phyloP scores from a whole-genome alignment of 2,797 vertebrate species.

The Oreochromis mossambicus region DNA sequence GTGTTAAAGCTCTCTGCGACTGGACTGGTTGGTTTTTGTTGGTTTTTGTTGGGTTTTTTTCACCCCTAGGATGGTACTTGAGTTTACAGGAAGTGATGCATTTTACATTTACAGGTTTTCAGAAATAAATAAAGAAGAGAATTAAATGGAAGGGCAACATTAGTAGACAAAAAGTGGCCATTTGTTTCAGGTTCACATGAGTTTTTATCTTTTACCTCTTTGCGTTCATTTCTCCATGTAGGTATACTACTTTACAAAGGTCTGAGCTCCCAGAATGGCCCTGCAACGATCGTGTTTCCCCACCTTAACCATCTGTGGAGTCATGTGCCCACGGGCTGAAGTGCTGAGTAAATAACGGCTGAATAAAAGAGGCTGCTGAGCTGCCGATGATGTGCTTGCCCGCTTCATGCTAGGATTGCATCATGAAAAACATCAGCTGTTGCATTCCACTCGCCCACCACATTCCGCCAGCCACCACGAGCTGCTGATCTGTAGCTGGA shows the following conservation, averaged over 20 bases:
- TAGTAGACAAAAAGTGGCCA: background rate
- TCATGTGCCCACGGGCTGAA: constrained; percentile 23
- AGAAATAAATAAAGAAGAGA: constrained; percentile 16
- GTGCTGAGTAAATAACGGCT: constrained; percentile 33
- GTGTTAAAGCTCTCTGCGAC: background rate
- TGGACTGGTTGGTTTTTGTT: background rate
- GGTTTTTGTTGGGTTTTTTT: background rate
- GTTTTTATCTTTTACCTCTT: background rate
- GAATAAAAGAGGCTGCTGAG: constrained; percentile 25
- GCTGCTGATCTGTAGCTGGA: constrained; percentile 29
- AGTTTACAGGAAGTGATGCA: background rate
- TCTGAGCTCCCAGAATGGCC: background rate
- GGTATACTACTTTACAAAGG: background rate
- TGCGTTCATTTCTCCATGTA: background rate
- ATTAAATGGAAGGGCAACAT: background rate
- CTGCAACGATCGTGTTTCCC: background rate
- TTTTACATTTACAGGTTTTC: constrained; percentile 12
- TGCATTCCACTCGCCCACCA: constrained; percentile 37
- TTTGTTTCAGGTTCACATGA: background rate
- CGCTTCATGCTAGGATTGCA: constrained; percentile 49
- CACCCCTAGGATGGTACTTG: background rate
- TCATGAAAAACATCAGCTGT: constrained; percentile 58
- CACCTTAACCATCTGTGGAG: background rate
- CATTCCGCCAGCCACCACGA: constrained; percentile 4
- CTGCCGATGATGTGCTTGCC: constrained; percentile 36